Evolutionary conservation across 2,113 vertebrate genomes (phyloP), one percentile per base, ranked within the genome.

Genomic region (Cryptomyrus ogoouensis): DNA sequence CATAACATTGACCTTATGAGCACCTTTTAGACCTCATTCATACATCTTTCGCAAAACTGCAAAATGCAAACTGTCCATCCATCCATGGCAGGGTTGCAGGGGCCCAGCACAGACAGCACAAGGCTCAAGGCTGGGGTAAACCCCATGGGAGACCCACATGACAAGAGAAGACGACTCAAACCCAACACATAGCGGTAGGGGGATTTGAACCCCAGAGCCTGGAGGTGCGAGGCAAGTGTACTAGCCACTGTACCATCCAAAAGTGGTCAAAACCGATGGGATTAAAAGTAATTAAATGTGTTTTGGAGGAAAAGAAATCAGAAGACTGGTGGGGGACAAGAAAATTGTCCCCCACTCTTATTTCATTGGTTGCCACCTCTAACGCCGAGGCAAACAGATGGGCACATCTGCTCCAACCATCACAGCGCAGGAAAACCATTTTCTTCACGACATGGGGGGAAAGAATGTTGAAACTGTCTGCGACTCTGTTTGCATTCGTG

Each of bases 381-480:
- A 44, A 84, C 7, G 3, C 10, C 9, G 7, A 44, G 24, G 27
- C 74, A 21, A 56, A 39, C 74, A 80, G 35, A 80, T 39, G 74
- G 74, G 35, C 35, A 80, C 74, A 80, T 80, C 74, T 80, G 74
- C 3, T 19, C 74, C 74, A 19, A 42, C 74, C 35, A 19, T 77
- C 74, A 80, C 74, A 80, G 74, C 35, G 17, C 74, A 80, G 31
- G n/a, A 80, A 80, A 80, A 42, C 35, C 74, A 80, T 80, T 80
- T 80, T 80, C 74, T 80, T 39, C 74, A 80, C 74, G 35, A 80
- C 74, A 80, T 80, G 74, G 74, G 74, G 74, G 74, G 74, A 39
- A 80, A 6, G 15, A 42, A 80, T 70, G 74, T 80, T 80, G 74
- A 80, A 80, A 80, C 31, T 42, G 74, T 42, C 74, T 42, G 74